phyloP scores from a whole-genome alignment of 2,113 vertebrate genomes.

The Notechis scutatus region DNA sequence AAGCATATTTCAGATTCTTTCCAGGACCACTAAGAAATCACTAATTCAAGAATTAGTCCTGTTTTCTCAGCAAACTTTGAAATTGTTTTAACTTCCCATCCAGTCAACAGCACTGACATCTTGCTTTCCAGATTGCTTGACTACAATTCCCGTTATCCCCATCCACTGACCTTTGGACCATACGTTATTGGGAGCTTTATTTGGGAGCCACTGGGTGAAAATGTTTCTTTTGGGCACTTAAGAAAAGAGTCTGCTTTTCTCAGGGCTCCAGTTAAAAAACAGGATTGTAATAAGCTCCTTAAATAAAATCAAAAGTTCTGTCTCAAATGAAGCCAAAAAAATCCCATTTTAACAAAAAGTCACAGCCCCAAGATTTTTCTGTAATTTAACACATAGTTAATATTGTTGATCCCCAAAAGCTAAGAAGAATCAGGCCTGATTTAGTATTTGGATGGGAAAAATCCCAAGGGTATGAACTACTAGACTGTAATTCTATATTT shows the following conservation, averaged over 20 bases:
- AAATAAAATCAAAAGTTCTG: background rate
- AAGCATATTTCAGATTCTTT: background rate
- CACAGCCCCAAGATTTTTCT: background rate
- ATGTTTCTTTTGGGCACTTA: background rate
- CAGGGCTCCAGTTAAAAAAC: background rate
- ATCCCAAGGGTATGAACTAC: background rate
- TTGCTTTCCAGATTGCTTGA: background rate
- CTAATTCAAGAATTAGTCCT: background rate
- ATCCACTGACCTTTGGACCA: background rate
- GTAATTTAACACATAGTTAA: background rate
- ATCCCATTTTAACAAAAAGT: background rate
- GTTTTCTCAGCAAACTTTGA: background rate
- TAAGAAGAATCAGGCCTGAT: background rate
- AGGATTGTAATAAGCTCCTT: background rate
- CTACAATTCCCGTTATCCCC: background rate
- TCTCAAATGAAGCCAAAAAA: background rate
- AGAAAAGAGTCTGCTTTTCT: background rate
- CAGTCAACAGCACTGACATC: background rate
- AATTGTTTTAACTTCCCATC: background rate
- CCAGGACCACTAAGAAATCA: background rate
- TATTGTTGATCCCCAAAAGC: background rate
- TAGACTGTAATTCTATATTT: background rate
- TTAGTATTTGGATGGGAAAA: background rate
- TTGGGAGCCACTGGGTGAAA: background rate
- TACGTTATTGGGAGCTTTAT: background rate